Percentiles rank a stretch among this genome's conserved stretches.
Conservation (phyloP, 2,797 vertebrate species). For the Cryptoblepharus egeriae region DNA sequence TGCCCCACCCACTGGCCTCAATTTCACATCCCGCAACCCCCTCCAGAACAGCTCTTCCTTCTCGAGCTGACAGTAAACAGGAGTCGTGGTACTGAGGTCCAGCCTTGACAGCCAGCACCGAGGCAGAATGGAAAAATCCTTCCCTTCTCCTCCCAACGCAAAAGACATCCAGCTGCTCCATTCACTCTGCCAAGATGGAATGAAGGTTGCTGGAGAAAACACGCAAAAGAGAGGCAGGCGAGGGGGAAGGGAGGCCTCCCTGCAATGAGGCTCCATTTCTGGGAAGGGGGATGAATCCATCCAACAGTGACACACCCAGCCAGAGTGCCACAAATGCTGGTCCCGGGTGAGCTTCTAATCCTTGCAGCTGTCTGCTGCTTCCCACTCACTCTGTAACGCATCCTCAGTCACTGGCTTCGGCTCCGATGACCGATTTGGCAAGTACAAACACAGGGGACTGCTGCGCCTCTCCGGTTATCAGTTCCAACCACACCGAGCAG, state of each 20-base stretch:
- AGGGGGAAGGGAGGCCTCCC: neutral
- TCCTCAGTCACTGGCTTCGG: rapidly evolving
- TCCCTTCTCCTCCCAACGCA: neutral
- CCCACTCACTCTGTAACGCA: neutral
- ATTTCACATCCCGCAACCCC: neutral
- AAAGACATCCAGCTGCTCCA: conserved; percentile 29
- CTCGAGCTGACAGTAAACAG: conserved; percentile 15
- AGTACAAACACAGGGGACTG: neutral
- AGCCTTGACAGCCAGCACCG: neutral
- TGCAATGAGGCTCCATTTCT: conserved; percentile 7
- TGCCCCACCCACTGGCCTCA: neutral
- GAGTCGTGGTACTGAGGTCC: neutral
- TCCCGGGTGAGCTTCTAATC: neutral
- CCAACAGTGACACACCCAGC: neutral
- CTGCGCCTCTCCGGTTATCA: neutral
- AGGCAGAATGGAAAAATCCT: neutral
- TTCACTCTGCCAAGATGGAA: conserved; percentile 26
- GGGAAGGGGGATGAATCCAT: neutral
- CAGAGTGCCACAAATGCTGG: neutral
- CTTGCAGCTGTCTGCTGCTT: neutral
- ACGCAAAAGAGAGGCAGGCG: neutral
- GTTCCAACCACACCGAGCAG: neutral
- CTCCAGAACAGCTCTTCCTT: neutral
- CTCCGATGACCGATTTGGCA: neutral
- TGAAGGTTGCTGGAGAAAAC: conserved; percentile 1